Evolutionary conservation across 2,888 invertebrate genomes (phyloP).

Genomic region (Torymus aiolomorphi): DNA sequence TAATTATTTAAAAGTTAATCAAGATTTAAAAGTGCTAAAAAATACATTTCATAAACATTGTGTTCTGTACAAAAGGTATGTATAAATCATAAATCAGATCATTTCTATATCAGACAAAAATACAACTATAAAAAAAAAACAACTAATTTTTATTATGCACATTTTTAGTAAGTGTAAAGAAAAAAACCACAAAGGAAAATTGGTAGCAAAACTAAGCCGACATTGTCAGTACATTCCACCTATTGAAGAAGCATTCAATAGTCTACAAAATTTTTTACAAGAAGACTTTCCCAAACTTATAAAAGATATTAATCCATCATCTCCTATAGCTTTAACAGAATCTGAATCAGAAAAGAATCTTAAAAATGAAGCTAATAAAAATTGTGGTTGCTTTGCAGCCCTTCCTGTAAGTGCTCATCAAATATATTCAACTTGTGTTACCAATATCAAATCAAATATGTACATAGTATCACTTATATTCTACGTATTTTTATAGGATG

Average conservation of each 20-base stretch:
- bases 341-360: conserved; percentile 50
- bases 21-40: conserved; percentile 69
- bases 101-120: conserved; percentile 17
- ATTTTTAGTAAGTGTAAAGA: conserved; percentile 67
- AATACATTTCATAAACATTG: conserved; percentile 69
- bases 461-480: conserved; percentile 14
- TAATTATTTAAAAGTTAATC: conserved; percentile 67
- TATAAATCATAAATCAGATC: conserved; percentile 43
- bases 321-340: conserved; percentile 58
- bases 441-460: too few relatives aligned
- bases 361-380: conserved; percentile 60
- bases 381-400: conserved; percentile 69
- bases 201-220: conserved; percentile 68
- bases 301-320: conserved; percentile 69
- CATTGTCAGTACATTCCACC: conserved; percentile 72
- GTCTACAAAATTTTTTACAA: conserved; percentile 72
- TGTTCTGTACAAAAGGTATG: conserved; percentile 70
- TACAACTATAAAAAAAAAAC: not conserved
- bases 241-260: conserved; percentile 72
- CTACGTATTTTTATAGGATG: conserved; percentile 81
- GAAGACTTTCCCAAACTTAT: conserved; percentile 73
- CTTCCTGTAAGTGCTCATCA: conserved; percentile 68
- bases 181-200: conserved; percentile 69
- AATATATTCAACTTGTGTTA: too few relatives aligned
- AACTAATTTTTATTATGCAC: not conserved